These are phyloP conservation scores for Cryptocephalus moraei DNA, from an alignment of 2,888 invertebrate species.

Conservation along the genomic window DNA sequence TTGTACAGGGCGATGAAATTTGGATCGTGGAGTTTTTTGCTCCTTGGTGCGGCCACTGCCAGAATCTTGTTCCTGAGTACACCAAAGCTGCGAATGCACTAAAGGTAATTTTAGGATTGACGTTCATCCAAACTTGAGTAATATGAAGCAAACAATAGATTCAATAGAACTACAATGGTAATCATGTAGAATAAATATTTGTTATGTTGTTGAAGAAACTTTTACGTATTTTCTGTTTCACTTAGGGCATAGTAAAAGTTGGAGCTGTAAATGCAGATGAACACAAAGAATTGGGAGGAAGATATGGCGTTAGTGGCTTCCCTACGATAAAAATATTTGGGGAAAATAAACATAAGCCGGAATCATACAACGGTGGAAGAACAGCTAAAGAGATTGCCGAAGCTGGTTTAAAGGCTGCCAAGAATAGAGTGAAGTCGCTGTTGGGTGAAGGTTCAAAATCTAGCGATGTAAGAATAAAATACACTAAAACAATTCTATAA, in stretches of 20 bases:
- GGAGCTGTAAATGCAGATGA: slow-evolving; percentile 91
- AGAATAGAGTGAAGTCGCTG: slow-evolving; percentile 56
- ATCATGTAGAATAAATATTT: too few relatives aligned
- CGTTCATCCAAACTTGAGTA: not conserved
- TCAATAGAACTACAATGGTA: too few relatives aligned
- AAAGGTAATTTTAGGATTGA: slow-evolving; percentile 49
- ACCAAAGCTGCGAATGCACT: slow-evolving; percentile 86
- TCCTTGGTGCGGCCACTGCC: slow-evolving; percentile 93
- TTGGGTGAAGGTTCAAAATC: slow-evolving; percentile 32
- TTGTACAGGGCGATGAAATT: slow-evolving; percentile 71
- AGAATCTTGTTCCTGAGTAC: slow-evolving; percentile 85
- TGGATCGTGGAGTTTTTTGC: slow-evolving; percentile 97
- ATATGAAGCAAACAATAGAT: too few relatives aligned
- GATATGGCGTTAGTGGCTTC: slow-evolving; percentile 81
- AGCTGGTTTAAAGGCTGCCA: slow-evolving; percentile 67
- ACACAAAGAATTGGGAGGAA: slow-evolving; percentile 67
- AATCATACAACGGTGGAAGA: slow-evolving; percentile 75
- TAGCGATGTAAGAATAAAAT: slow-evolving; percentile 14
- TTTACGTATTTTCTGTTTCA: slow-evolving; percentile 17
- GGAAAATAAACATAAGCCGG: slow-evolving; percentile 68
- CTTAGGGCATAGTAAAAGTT: slow-evolving; percentile 81
- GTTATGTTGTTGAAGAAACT: not conserved
- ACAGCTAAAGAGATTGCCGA: slow-evolving; percentile 82
- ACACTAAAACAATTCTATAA: not conserved
- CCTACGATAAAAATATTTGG: slow-evolving; percentile 95